Evolutionary conservation across 1,140 invertebrate genomes (phyloP).

Genomic region (Colletes latitarsis): DNA sequence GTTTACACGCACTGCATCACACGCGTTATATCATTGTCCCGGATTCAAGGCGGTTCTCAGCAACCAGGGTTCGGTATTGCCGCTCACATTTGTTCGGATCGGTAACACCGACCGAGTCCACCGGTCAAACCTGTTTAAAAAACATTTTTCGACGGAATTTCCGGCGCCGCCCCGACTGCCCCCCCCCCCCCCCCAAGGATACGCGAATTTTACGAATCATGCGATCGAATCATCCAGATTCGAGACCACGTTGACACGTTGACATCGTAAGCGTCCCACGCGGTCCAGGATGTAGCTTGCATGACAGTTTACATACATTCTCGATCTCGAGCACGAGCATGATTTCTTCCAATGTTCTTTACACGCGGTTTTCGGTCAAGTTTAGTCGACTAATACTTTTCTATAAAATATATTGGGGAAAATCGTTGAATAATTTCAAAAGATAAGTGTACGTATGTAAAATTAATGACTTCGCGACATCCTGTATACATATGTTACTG

Average conservation of each 20-base stretch:
- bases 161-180: conserved; percentile 56
- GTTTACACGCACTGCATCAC: not conserved
- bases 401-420: too few species aligned
- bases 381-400: too few species aligned
- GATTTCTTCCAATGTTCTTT: too few species aligned
- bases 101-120: conserved; percentile 29
- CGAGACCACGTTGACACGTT: too few species aligned
- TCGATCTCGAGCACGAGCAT: too few species aligned
- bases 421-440: too few species aligned
- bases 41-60: conserved; percentile 47
- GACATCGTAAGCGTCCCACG: not conserved
- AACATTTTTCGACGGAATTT: conserved; percentile 49
- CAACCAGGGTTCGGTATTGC: conserved; percentile 6
- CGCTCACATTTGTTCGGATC: conserved; percentile 13
- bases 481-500: too few species aligned
- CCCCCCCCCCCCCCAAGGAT: too few species aligned
- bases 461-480: too few species aligned
- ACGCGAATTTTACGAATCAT: conserved; percentile 18
- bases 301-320: too few species aligned
- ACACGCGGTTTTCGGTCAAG: too few species aligned
- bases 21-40: conserved; percentile 55
- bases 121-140: conserved; percentile 58
- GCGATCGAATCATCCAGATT: not conserved
- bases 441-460: too few species aligned
- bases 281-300: not conserved